Conservation (phyloP, 1,140 invertebrate genomes). For the Bombyx mandarina region DNA sequence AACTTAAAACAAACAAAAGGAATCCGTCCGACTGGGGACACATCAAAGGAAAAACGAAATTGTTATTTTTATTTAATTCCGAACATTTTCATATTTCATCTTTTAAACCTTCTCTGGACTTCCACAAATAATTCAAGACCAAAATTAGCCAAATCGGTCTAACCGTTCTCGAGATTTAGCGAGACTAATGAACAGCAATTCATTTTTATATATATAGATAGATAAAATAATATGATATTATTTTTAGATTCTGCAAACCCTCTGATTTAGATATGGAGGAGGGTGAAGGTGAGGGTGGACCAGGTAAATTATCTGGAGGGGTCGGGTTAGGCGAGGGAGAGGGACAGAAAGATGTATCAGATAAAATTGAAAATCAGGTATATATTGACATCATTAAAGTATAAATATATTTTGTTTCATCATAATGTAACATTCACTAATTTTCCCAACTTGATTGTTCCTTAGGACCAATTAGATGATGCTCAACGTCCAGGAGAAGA, state of each 20-base stretch:
- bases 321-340: conserved; percentile 94
- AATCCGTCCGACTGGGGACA: too few species aligned
- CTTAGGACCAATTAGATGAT: conserved; percentile 93
- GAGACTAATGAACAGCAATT: too few species aligned
- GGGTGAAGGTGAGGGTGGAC: conserved; percentile 73
- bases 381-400: not conserved
- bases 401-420: not conserved
- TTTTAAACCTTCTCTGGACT: too few species aligned
- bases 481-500: conserved; percentile 84
- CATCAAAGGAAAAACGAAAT: too few species aligned
- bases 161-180: too few species aligned
- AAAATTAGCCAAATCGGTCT: too few species aligned
- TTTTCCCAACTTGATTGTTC: not conserved
- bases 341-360: conserved; percentile 95
- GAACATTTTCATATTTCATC: too few species aligned
- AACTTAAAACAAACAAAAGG: too few species aligned
- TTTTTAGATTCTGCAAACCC: conserved; percentile 90
- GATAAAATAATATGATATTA: not conserved
- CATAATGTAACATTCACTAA: not conserved
- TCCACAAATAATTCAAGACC: too few species aligned
- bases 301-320: conserved; percentile 75
- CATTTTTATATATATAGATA: too few species aligned
- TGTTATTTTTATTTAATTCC: too few species aligned
- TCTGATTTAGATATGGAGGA: conserved; percentile 84
- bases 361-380: conserved; percentile 85